These are phyloP conservation scores for Diadumene lineata DNA, from an alignment of 92 coral and sea anemone species.

Conservation along the genomic window DNA sequence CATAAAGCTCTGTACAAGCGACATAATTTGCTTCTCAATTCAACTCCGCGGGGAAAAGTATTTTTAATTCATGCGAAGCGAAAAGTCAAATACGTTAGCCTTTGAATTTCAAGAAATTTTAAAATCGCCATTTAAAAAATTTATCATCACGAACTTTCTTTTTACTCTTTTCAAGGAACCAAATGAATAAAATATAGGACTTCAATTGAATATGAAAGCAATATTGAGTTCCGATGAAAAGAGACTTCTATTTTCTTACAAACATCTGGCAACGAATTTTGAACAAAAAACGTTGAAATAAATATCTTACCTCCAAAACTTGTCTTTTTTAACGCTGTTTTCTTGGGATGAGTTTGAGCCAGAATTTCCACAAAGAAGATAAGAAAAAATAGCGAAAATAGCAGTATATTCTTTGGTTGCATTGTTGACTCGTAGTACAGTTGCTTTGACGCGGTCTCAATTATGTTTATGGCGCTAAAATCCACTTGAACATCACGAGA, in stretches of 20 bases:
- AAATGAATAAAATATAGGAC: not conserved
- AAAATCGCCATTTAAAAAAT: not conserved
- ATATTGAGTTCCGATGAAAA: not conserved
- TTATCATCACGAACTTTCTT: not conserved
- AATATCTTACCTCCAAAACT: constrained; percentile 20
- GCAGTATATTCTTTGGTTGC: not conserved
- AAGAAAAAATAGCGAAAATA: not conserved
- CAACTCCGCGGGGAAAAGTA: not conserved
- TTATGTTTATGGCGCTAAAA: constrained; percentile 3
- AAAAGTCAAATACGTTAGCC: not conserved
- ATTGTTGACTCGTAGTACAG: constrained; percentile 20
- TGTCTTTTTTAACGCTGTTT: constrained; percentile 6
- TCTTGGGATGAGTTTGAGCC: constrained; percentile 4
- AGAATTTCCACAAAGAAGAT: not conserved
- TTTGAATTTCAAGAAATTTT: not conserved
- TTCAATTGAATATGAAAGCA: not conserved
- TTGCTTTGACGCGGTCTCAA: constrained; percentile 25
- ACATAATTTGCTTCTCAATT: constrained; percentile 1
- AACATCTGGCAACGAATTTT: constrained; percentile 8
- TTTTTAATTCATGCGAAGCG: not conserved
- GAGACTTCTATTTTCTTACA: not conserved
- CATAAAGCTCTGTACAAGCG: not conserved
- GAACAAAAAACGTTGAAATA: constrained; percentile 14
- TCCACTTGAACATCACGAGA: not conserved
- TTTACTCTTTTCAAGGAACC: not conserved